These are phyloP conservation scores for Phthorimaea operculella DNA, from an alignment of 1,140 invertebrate genomes.

Conservation along the genomic window DNA sequence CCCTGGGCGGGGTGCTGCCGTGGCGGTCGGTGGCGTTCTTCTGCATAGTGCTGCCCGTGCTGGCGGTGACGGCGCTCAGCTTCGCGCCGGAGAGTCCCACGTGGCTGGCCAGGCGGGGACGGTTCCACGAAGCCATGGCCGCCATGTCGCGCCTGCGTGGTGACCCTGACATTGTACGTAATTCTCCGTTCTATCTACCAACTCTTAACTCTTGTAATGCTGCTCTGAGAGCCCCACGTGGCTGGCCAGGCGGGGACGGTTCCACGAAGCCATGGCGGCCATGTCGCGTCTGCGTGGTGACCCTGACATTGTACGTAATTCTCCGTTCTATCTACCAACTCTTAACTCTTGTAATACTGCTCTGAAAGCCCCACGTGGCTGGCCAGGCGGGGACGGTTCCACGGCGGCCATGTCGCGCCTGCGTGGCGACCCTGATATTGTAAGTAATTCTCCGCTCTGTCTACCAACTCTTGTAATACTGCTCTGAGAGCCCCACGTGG, in stretches of 20 bases:
- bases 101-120: slow-evolving; percentile 74
- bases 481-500: too few species aligned
- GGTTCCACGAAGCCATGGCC: slow-evolving; percentile 71
- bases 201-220: too few species aligned
- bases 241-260: slow-evolving; percentile 71
- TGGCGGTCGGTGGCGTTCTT: slow-evolving; percentile 76
- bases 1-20: slow-evolving; percentile 70
- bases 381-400: slow-evolving; percentile 69
- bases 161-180: slow-evolving; percentile 62
- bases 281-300: too few species aligned
- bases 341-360: too few species aligned
- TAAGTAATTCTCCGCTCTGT: slow-evolving; percentile 18
- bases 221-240: too few species aligned
- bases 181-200: too few species aligned
- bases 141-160: slow-evolving; percentile 76
- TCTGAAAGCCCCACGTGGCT: slow-evolving; percentile 82
- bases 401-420: slow-evolving; percentile 74
- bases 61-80: slow-evolving; percentile 70
- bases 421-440: slow-evolving; percentile 70
- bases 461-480: too few species aligned
- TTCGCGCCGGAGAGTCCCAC: slow-evolving; percentile 78
- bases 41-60: slow-evolving; percentile 69
- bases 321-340: too few species aligned
- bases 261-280: slow-evolving; percentile 72
- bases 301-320: too few species aligned